Evolutionary conservation across 2,888 invertebrate species (phyloP), one percentile per base, ranked within the genome.

Genomic region (Andrena dorsata): DNA sequence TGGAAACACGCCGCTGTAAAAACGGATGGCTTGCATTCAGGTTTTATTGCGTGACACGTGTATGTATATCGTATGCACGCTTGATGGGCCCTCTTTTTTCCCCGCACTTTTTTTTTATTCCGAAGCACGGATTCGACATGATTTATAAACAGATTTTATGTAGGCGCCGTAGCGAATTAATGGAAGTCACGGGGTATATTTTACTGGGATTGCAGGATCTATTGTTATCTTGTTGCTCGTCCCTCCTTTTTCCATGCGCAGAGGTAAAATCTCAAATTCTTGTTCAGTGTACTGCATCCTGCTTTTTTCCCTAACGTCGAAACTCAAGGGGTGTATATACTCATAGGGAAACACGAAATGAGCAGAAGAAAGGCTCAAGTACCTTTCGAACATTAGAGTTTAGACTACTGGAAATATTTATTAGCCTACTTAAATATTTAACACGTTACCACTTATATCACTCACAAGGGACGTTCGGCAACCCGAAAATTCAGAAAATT

Each of bases 11-110:
- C 10, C 20, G 23, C 23, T 79, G 79, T 79, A 71, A 80, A 76
- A 80, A 26, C 72, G 72, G 63, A 79, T 68, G 63, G 41, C 66
- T 8, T 0, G 56, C 23, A 51, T 73, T 69, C 69, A 71, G 61
- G 68, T 76, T 83, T 83, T 83, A 83, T 72, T 73, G 81, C 76
- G 20, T 61, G 81, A 73, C 76, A 73, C 64, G 56, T 56, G 76
- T 81, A 76, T 30, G 60, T 65, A 60, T 76, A 76, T 60, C 49
- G 61, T 23, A 41, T 64, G 66, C 65, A 56, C 13, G 49, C 58
- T 76, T 63, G 76, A 72, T 61, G 30, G 51, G 13, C 2, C 4
- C 28, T 53, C 51, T 26, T 53, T 20, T n/a, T 47, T 47, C 30
- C 30, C 20, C n/a, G 28, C 68, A 32, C 47, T 41, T 65, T 63